phyloP scores from a whole-genome alignment of 1,140 invertebrate species.

The Saccostrea cuccullata region DNA sequence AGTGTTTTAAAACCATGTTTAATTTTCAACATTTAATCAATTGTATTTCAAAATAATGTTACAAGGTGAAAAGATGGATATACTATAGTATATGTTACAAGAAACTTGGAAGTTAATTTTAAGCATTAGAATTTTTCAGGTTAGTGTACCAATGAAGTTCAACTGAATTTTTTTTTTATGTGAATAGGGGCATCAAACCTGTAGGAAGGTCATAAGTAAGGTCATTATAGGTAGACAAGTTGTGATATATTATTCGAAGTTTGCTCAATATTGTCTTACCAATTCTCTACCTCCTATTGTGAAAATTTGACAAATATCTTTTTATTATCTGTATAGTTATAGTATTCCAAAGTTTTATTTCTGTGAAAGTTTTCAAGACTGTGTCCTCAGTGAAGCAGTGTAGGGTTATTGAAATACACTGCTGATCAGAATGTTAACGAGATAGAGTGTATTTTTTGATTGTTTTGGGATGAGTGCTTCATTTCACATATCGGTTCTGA shows the following conservation, averaged over 20 bases:
- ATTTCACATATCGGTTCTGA: background rate
- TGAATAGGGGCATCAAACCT: no score
- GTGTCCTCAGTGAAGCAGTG: background rate
- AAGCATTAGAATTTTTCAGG: no score
- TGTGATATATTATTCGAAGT: conserved; percentile 27
- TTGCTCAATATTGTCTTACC: conserved; percentile 8
- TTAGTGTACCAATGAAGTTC: no score
- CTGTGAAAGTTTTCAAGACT: background rate
- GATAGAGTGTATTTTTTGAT: background rate
- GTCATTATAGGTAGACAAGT: background rate
- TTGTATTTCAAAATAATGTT: no score
- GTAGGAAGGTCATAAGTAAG: no score
- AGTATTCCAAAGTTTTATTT: background rate
- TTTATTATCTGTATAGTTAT: no score
- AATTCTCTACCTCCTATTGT: background rate
- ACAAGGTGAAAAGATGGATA: no score
- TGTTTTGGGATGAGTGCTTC: background rate
- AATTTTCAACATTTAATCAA: no score
- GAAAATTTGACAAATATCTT: background rate
- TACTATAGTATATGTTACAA: no score
- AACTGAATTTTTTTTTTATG: no score
- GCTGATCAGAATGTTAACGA: background rate
- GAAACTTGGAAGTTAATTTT: no score
- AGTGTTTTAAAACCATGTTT: no score
- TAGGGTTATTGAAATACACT: background rate